Evolutionary conservation across 1,140 invertebrate species (phyloP).

Genomic region (Lasioglossum albipes): DNA sequence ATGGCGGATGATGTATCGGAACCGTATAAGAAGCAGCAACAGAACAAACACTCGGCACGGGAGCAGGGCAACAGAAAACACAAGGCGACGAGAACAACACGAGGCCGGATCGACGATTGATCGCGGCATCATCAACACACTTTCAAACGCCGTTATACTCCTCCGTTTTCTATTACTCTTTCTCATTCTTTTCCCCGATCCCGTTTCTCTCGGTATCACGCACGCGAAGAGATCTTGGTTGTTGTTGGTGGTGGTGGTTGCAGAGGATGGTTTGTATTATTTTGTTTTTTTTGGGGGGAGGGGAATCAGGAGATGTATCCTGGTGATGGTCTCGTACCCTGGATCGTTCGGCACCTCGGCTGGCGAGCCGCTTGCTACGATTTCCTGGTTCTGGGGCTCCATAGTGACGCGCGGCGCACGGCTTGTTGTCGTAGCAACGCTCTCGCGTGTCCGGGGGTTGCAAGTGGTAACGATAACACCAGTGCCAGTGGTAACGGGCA

Average conservation of each 20-base stretch:
- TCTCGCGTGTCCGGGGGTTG: conserved; percentile 51
- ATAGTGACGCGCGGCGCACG: conserved; percentile 77
- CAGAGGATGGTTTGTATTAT: conserved; percentile 42
- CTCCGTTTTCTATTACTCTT: background rate
- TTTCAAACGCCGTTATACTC: conserved; percentile 20
- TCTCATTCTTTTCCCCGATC: conserved; percentile 38
- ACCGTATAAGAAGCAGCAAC: conserved; percentile 42
- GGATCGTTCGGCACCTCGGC: conserved; percentile 94
- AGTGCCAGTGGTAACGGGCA: conserved; percentile 5
- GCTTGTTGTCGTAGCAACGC: conserved; percentile 57
- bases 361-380: conserved; percentile 86
- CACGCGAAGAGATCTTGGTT: conserved; percentile 44
- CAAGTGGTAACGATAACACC: background rate
- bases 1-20: conserved; percentile 1
- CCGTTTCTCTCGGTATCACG: conserved; percentile 15
- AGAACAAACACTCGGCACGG: conserved; percentile 54
- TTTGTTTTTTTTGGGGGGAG: too few relatives aligned
- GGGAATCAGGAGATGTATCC: conserved; percentile 18
- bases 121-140: conserved; percentile 58
- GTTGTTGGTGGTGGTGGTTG: conserved; percentile 58
- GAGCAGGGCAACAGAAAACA: conserved; percentile 57
- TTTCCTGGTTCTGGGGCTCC: conserved; percentile 87
- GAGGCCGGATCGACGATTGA: conserved; percentile 10
- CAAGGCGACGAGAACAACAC: conserved; percentile 48
- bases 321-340: conserved; percentile 82